phyloP scores from a whole-genome alignment of 2,113 vertebrate species.

The Recurvirostra avosetta region DNA sequence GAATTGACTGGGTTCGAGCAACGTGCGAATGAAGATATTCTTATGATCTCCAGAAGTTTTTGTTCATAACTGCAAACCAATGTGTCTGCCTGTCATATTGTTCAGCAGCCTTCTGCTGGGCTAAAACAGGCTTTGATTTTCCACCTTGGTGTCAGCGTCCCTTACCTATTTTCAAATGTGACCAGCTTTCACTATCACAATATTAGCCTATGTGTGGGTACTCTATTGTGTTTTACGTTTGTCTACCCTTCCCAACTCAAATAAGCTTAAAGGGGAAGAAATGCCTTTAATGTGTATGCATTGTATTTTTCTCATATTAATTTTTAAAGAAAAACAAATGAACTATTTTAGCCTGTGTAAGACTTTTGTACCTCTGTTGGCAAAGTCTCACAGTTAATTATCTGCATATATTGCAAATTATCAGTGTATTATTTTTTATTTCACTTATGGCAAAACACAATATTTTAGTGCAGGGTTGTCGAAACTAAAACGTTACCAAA shows the following conservation, averaged over 20 bases:
- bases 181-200: neutral
- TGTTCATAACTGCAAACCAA: neutral
- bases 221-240: neutral
- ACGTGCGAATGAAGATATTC: neutral
- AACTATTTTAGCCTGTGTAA: neutral
- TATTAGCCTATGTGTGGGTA: neutral
- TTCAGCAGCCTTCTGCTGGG: neutral
- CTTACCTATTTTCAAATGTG: neutral
- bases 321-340: neutral
- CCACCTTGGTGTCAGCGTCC: neutral
- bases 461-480: neutral
- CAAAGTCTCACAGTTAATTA: neutral
- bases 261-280: neutral
- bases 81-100: neutral
- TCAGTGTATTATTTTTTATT: neutral
- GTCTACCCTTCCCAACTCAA: neutral
- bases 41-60: neutral
- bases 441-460: neutral
- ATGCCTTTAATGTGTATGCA: neutral
- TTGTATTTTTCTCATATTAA: neutral
- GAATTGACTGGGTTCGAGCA: neutral
- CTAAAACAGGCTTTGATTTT: constrained; percentile 8
- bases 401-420: neutral
- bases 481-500: neutral
- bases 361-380: neutral